These are phyloP conservation scores for Synchiropus splendidus DNA, from an alignment of 2,113 vertebrate species.

Conservation along the genomic window DNA sequence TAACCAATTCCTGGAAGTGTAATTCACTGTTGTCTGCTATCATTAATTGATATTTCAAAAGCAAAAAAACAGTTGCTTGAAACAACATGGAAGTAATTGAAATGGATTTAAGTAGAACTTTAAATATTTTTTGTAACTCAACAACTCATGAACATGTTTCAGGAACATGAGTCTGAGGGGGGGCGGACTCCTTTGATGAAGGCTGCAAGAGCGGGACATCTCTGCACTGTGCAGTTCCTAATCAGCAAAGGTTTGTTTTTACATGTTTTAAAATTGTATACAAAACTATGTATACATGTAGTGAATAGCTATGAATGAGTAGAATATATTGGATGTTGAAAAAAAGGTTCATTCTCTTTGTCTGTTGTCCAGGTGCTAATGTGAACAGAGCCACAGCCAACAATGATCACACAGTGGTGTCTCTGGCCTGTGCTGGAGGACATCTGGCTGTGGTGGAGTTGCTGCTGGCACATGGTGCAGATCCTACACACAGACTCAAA, in stretches of 20 bases:
- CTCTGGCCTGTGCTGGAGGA: slow-evolving; percentile 92
- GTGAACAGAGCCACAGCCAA: slow-evolving; percentile 96
- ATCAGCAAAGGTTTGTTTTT: slow-evolving; percentile 87
- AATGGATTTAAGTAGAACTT: background rate
- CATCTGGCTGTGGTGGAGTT: slow-evolving; percentile 96
- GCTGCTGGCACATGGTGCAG: slow-evolving; percentile 91
- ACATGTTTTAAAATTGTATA: background rate
- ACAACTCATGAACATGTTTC: too few relatives aligned
- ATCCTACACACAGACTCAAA: slow-evolving; percentile 97
- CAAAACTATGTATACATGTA: too few relatives aligned
- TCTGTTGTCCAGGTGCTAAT: slow-evolving; percentile 78
- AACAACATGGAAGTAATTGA: too few relatives aligned
- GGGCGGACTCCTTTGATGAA: slow-evolving; percentile 97
- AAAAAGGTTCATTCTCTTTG: too few relatives aligned
- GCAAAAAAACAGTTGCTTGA: too few relatives aligned
- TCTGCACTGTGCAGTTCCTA: slow-evolving; percentile 97
- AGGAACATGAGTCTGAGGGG: slow-evolving; percentile 98
- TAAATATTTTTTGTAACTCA: too few relatives aligned
- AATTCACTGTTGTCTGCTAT: too few relatives aligned
- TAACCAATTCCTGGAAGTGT: background rate
- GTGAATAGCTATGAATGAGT: too few relatives aligned
- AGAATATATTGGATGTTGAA: too few relatives aligned
- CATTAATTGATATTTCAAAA: too few relatives aligned
- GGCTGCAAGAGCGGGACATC: slow-evolving; percentile 93
- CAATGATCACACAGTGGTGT: slow-evolving; percentile 98